Evolutionary conservation across 2,113 vertebrate species (phyloP), one percentile per base, ranked within the genome.

Genomic region (Motacilla tschutschensis): DNA sequence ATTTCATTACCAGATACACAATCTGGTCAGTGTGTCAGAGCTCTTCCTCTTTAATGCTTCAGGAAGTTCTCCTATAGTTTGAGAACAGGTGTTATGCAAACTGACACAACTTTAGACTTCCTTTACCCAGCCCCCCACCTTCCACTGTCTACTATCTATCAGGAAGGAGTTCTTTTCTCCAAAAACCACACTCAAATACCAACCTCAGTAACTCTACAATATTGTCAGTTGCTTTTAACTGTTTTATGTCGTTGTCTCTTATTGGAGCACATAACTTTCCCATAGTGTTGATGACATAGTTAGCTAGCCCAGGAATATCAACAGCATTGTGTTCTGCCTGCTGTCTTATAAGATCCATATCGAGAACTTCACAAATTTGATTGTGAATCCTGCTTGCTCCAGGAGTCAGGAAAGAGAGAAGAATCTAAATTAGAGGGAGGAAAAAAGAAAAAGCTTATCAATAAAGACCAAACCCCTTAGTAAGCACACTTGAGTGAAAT

Each of bases 351-450:
- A 99, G 98, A 83, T 98, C 98, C 31, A 97, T 96, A 87, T 99
- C 98, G 72, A 99, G 94, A 76, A 99, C 98, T 93, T 99, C 98
- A 95, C 97, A 97, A 76, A 99, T 99, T 94, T 99, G 98, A 84
- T 96, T 99, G 63, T 97, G 97, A 87, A 99, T 98, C 77, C 98
- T 97, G 90, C 98, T 99, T 88, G 98, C 97, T 58, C 98, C 98
- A 53, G 98, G 98, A 79, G 98, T 98, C 58, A 99, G 95, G 89
- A 99, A 98, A 29, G 98, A 99, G 79, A 99, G 96, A 64, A 99
- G 96, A 85, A 97, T 98, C 98, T 99, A 78, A 62, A 83, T 15
- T 44, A n/a, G 10, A 25, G 12, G 9, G 12, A 4, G 0, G 2
- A 5, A 26, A 40, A 41, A 63, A 46, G 3, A 64, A 60, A 79